Evolutionary conservation across 2,888 invertebrate species (phyloP).

Genomic region (Eristalinus aeneus): DNA sequence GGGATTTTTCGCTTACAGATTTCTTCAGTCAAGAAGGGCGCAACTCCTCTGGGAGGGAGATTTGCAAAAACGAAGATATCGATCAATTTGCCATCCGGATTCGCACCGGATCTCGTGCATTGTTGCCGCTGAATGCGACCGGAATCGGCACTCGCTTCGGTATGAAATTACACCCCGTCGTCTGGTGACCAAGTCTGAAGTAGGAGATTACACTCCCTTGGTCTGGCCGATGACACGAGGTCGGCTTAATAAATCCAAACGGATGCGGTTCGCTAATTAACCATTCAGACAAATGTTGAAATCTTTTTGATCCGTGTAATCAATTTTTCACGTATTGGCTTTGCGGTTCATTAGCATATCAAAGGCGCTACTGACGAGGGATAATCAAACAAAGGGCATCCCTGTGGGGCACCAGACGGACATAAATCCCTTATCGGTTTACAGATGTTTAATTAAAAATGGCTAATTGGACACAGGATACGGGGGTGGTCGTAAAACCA

Average conservation of each 20-base stretch:
- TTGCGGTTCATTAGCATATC: slow-evolving; percentile 43
- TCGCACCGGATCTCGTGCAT: slow-evolving; percentile 18
- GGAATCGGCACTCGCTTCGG: slow-evolving; percentile 31
- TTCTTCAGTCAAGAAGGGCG: not conserved
- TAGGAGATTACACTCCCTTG: slow-evolving; percentile 16
- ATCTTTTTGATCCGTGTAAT: slow-evolving; percentile 51
- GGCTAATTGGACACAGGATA: not conserved
- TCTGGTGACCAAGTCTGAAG: not conserved
- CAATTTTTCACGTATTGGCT: slow-evolving; percentile 47
- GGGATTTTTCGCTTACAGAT: slow-evolving; percentile 22
- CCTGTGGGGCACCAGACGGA: not conserved
- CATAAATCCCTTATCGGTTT: not conserved
- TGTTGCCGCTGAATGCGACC: slow-evolving; percentile 4
- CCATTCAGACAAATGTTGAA: slow-evolving; percentile 27
- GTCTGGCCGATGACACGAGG: not conserved
- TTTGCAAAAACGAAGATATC: slow-evolving; percentile 18
- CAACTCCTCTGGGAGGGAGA: slow-evolving; percentile 2
- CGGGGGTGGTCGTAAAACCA: not conserved
- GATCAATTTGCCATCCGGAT: slow-evolving; percentile 52
- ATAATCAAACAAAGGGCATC: not conserved
- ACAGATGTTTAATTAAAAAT: not conserved
- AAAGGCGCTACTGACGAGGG: slow-evolving; percentile 9
- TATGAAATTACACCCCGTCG: not conserved
- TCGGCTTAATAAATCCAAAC: slow-evolving; percentile 9
- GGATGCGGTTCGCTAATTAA: slow-evolving; percentile 45